A percentile compares a stretch with the other conserved stretches of the same genome.
These are phyloP conservation scores for Himalopsyche japonica DNA, from an alignment of 2,888 invertebrate genomes.

Conservation along the genomic window DNA sequence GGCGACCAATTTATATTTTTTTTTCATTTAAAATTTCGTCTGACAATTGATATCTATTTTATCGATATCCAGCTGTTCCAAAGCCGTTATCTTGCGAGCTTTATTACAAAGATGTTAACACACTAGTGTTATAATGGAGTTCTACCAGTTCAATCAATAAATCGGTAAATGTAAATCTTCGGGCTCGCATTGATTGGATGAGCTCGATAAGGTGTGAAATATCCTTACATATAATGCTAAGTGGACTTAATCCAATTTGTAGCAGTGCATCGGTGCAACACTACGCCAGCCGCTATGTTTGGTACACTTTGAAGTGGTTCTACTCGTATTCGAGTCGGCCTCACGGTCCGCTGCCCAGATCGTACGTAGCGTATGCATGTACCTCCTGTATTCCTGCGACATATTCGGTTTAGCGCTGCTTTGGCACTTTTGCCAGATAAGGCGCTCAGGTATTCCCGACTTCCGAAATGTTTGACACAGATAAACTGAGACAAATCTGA, in stretches of 20 bases:
- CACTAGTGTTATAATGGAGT: too few species aligned
- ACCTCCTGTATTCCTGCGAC: neutral
- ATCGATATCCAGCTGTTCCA: too few species aligned
- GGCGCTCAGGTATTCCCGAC: conserved; percentile 30
- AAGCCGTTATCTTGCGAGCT: too few species aligned
- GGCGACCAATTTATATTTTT: too few species aligned
- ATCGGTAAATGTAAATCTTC: neutral
- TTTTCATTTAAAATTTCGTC: too few species aligned
- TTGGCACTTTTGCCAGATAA: conserved; percentile 15
- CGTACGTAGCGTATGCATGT: neutral
- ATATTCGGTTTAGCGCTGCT: conserved; percentile 10
- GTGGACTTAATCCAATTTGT: neutral
- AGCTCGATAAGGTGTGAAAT: neutral
- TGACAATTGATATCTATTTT: too few species aligned
- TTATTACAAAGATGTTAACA: too few species aligned
- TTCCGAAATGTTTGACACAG: conserved; percentile 32
- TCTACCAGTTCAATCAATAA: too few species aligned
- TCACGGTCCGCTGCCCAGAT: conserved; percentile 17
- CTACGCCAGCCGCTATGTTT: neutral
- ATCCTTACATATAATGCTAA: neutral
- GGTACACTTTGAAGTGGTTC: neutral
- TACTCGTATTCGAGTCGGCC: neutral
- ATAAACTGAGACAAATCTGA: conserved; percentile 27
- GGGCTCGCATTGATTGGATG: neutral
- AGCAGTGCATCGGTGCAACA: neutral